phyloP scores from a whole-genome alignment of 2,888 invertebrate genomes.

The Spatulosminthurus flaviceps region DNA sequence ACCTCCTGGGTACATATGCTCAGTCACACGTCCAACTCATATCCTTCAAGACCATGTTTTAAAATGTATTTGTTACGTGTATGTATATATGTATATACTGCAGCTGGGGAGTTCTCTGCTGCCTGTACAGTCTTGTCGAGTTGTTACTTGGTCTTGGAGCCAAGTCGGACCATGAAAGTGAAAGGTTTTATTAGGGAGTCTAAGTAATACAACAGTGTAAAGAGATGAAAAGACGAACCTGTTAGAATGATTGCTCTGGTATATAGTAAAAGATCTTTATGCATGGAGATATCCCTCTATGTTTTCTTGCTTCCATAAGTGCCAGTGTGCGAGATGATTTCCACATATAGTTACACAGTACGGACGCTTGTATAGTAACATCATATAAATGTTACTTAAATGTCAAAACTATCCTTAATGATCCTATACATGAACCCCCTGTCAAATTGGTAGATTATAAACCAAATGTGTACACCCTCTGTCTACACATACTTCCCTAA shows the following conservation, averaged over 20 bases:
- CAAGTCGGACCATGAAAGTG: slow-evolving; percentile 16
- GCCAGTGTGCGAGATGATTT: neutral
- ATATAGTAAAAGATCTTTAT: slow-evolving; percentile 16
- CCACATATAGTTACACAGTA: no score
- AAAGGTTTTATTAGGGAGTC: slow-evolving; percentile 8
- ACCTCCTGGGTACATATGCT: neutral
- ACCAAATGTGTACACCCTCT: neutral
- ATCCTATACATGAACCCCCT: no score
- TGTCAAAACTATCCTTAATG: no score
- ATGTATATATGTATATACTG: neutral
- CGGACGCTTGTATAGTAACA: no score
- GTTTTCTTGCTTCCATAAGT: neutral
- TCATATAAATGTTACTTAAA: no score
- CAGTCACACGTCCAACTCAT: neutral
- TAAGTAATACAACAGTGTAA: slow-evolving; percentile 28
- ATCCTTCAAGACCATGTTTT: slow-evolving; percentile 5
- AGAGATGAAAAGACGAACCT: slow-evolving; percentile 11
- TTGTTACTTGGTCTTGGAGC: neutral
- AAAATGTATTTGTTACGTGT: no score
- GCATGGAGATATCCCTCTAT: neutral
- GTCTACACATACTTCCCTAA: slow-evolving; percentile 12
- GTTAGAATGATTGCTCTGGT: neutral
- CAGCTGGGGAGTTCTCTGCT: neutral
- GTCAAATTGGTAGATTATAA: neutral
- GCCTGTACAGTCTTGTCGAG: neutral